phyloP scores from a whole-genome alignment of 2,113 vertebrate genomes.

The Barbus barbus region DNA sequence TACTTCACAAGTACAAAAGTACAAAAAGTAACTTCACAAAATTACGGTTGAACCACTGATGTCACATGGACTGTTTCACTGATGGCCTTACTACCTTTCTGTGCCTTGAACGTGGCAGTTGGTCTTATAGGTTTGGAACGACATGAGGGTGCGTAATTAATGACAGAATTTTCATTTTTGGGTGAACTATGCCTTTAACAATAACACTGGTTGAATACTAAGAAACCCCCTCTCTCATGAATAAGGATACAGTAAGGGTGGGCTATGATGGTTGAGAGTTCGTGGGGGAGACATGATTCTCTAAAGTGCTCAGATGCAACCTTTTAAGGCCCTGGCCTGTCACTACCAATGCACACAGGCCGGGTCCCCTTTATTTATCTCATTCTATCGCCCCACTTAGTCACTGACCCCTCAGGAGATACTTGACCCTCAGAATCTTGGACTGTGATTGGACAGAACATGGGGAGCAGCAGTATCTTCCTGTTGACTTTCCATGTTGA shows the following conservation, averaged over 20 bases:
- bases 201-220: background rate
- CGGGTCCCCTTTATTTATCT: slow-evolving; percentile 46
- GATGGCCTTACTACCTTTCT: too few species aligned
- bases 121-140: too few species aligned
- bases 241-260: slow-evolving; percentile 43
- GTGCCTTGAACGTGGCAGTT: too few species aligned
- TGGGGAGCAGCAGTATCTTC: slow-evolving; percentile 17
- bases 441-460: slow-evolving; percentile 11
- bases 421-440: slow-evolving; percentile 42
- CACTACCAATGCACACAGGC: slow-evolving; percentile 39
- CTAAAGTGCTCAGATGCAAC: slow-evolving; percentile 48
- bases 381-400: slow-evolving; percentile 53
- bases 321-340: slow-evolving; percentile 46
- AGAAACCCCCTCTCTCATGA: slow-evolving; percentile 20
- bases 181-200: background rate
- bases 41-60: too few species aligned
- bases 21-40: too few species aligned
- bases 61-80: too few species aligned
- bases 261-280: slow-evolving; percentile 16
- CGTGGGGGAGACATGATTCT: slow-evolving; percentile 17
- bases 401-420: slow-evolving; percentile 50
- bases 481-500: slow-evolving; percentile 15
- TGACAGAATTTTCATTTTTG: too few species aligned
- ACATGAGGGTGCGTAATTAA: too few species aligned
- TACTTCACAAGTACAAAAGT: too few species aligned